Conservation (phyloP, 2,797 vertebrate species). For the Mormyrops attenuatus region DNA sequence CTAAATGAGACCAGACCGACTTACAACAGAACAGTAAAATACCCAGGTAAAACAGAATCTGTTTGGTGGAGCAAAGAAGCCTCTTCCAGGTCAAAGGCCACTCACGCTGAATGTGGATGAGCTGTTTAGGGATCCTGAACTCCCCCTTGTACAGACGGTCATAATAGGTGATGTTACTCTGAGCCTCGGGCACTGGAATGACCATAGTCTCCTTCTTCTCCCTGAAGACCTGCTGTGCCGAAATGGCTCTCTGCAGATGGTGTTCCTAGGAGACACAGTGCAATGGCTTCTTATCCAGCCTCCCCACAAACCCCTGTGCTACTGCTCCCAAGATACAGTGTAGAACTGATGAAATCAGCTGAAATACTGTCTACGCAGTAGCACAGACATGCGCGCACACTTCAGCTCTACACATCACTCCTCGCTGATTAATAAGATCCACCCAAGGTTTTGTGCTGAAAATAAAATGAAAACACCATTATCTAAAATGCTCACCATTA, state of each 20-base stretch:
- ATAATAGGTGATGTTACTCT: slow-evolving; percentile 87
- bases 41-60: neutral
- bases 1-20: neutral
- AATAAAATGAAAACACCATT: neutral
- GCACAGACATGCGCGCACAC: neutral
- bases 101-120: slow-evolving; percentile 91
- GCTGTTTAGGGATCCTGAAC: slow-evolving; percentile 84
- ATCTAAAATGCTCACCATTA: neutral
- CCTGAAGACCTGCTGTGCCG: slow-evolving; percentile 86
- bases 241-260: slow-evolving; percentile 88
- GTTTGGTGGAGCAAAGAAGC: neutral
- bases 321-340: neutral
- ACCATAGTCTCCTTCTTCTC: slow-evolving; percentile 93
- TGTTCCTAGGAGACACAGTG: slow-evolving; percentile 71
- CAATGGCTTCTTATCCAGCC: neutral
- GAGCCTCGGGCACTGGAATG: slow-evolving; percentile 85
- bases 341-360: slow-evolving; percentile 9
- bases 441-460: neutral
- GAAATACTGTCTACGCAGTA: slow-evolving; percentile 7
- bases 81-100: slow-evolving; percentile 28
- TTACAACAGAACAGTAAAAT: neutral
- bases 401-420: neutral
- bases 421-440: neutral
- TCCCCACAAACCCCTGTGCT: neutral
- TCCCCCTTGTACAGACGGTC: slow-evolving; percentile 87